Evolutionary conservation across 1,140 invertebrate genomes (phyloP), one percentile per base, ranked within the genome.

Genomic region (Scaptomyza hsui): DNA sequence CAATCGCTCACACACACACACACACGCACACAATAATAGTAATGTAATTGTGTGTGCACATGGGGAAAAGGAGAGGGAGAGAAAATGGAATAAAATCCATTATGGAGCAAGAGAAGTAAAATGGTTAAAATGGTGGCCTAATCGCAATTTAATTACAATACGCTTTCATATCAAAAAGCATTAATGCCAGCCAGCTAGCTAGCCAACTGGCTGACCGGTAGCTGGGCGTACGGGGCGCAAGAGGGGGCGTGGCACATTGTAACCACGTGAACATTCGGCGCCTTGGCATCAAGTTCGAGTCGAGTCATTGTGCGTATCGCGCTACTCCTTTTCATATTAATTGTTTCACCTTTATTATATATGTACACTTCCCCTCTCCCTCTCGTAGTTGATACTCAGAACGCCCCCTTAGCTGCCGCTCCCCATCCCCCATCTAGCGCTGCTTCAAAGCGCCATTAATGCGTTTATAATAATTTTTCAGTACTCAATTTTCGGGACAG

Each of bases 141-240:
- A 89, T 89, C 85, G 85, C 85, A 89, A 89, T 89, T 89, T 89
- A 89, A 89, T 89, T 89, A 89, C 85, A 89, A 89, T 89, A 85
- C 79, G 85, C 83, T 89, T 88, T 88, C 83, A 88, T 88, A 88
- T 88, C 82, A 88, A 88, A 88, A 88, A 75, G 78, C 82, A 88
- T 88, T 88, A 88, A 82, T 88, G 82, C 81, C 74, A 72, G 70
- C 72, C 75, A 75, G 56, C 60, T 16, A 26, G 12, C 47, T 44
- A 32, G 47, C 41, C 49, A 48, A 57, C 45, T 62, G 37, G 57
- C 48, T 51, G 10, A 18, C 37, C 45, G 41, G 21, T 48, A 32
- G 42, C 48, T 21, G 26, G 13, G 26, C 13, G 37, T 24, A 37
- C 24, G 44, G 32, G 68, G 52, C 41, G 55, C 26, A 18, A n/a